Percentiles rank a stretch among this genome's conserved stretches.
Evolutionary conservation across 2,797 vertebrate genomes (phyloP).

Genomic region (Phataginus tetradactyla): DNA sequence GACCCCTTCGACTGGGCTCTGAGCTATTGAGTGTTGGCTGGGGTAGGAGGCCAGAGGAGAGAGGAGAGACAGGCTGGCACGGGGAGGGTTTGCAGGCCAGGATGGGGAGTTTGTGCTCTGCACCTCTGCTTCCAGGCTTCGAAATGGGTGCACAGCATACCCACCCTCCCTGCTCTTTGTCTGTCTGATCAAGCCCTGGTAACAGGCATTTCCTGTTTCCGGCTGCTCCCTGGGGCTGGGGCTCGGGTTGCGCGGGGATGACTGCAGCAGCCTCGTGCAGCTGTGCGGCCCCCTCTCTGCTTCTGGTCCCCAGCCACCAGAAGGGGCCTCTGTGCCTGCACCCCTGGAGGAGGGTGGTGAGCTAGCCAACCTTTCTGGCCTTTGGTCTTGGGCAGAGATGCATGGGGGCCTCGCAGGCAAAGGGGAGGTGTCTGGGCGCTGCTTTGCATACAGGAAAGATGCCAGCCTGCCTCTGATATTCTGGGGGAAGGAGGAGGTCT

Average conservation of each 20-base stretch:
- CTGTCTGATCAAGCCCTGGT: conserved; percentile 45
- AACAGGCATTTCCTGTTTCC: conserved; percentile 81
- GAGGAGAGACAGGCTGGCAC: background rate
- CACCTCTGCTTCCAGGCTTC: background rate
- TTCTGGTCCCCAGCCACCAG: background rate
- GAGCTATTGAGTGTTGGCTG: background rate
- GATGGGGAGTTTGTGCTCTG: background rate
- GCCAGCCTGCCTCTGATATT: background rate
- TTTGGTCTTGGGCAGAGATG: background rate
- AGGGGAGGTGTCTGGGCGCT: background rate
- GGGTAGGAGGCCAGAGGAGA: background rate
- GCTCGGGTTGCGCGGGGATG: conserved; percentile 52
- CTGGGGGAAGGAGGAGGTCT: background rate
- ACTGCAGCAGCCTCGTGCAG: background rate
- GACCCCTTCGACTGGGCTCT: background rate
- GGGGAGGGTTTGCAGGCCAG: background rate
- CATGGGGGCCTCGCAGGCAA: background rate
- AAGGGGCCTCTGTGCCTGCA: background rate
- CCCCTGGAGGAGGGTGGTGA: background rate
- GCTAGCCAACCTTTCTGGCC: background rate
- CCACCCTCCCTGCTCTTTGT: background rate
- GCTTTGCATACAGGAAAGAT: conserved; percentile 51
- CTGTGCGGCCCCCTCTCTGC: background rate
- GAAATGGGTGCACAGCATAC: background rate
- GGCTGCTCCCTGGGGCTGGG: conserved; percentile 55